Percentiles rank a stretch among this genome's conserved stretches.
phyloP scores from a whole-genome alignment of 2,888 invertebrate genomes.

The Ethmia dodecea region DNA sequence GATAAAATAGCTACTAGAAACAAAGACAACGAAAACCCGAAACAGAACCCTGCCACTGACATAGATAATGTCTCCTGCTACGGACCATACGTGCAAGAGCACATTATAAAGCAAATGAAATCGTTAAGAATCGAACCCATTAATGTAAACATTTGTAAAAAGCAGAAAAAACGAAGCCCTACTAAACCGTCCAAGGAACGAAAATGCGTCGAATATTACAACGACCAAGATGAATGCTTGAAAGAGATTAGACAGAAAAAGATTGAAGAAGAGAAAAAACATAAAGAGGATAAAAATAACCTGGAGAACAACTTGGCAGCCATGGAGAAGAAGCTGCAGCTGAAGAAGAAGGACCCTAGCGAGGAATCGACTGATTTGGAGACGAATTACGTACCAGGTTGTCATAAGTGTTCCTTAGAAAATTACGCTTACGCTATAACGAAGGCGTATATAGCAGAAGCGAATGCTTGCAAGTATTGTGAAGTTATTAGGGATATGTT shows the following conservation, averaged over 20 bases:
- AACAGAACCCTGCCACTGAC: slow-evolving; percentile 39
- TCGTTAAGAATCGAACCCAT: slow-evolving; percentile 65
- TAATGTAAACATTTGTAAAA: slow-evolving; percentile 56
- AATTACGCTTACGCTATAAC: slow-evolving; percentile 69
- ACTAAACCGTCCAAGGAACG: slow-evolving; percentile 61
- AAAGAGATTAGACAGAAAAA: slow-evolving; percentile 66
- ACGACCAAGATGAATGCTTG: slow-evolving; percentile 80
- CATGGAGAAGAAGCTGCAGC: slow-evolving; percentile 51
- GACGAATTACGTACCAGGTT: slow-evolving; percentile 52
- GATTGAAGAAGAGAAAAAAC: slow-evolving; percentile 52
- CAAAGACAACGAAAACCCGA: slow-evolving; percentile 57
- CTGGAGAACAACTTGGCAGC: slow-evolving; percentile 46
- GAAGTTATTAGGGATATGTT: slow-evolving; percentile 69
- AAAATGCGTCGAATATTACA: slow-evolving; percentile 78
- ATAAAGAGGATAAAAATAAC: slow-evolving; percentile 55
- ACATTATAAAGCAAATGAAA: slow-evolving; percentile 72
- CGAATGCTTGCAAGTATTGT: slow-evolving; percentile 66
- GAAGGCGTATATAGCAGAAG: slow-evolving; percentile 63
- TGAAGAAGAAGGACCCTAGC: slow-evolving; percentile 51
- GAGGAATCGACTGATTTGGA: slow-evolving; percentile 67
- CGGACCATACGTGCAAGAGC: slow-evolving; percentile 67
- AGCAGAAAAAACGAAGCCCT: slow-evolving; percentile 57
- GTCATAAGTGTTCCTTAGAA: slow-evolving; percentile 71
- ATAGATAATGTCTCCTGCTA: slow-evolving; percentile 45
- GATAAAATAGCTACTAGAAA: slow-evolving; percentile 49